Evolutionary conservation across 1,140 invertebrate genomes (phyloP).

Genomic region (Pollicipes pollicipes): DNA sequence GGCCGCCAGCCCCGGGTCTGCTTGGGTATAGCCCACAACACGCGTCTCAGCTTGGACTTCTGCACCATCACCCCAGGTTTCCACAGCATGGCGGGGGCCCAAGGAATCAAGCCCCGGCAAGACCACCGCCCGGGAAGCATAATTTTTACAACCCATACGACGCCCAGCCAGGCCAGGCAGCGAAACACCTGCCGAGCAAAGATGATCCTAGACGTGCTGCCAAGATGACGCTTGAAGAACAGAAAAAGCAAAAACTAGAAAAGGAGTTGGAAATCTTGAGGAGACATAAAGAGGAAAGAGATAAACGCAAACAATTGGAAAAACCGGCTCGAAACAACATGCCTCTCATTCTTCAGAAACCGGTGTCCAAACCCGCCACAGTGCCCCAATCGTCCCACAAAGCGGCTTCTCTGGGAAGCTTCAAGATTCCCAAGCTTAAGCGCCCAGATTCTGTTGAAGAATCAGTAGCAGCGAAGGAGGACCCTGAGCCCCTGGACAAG

Average conservation of each 20-base stretch:
- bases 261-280: not conserved
- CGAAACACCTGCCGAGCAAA: not conserved
- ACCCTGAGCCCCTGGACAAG: not conserved
- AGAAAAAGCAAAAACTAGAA: not conserved
- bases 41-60: too few relatives aligned
- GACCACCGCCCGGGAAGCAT: not conserved
- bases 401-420: not conserved
- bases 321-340: not conserved
- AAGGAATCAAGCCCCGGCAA: not conserved
- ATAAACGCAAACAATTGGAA: not conserved
- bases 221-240: not conserved
- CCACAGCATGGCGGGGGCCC: not conserved
- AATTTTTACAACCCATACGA: not conserved
- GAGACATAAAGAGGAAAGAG: not conserved
- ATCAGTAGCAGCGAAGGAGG: not conserved
- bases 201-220: not conserved
- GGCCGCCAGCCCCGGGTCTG: too few relatives aligned
- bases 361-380: not conserved
- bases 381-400: too few relatives aligned
- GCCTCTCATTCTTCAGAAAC: not conserved
- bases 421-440: slow-evolving; percentile 1
- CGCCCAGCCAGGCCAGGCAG: not conserved
- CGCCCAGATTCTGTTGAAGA: too few relatives aligned
- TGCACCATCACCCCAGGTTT: not conserved
- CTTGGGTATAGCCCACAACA: not conserved